Evolutionary conservation across 2,888 invertebrate species (phyloP).

Genomic region (Lottia gigantea): DNA sequence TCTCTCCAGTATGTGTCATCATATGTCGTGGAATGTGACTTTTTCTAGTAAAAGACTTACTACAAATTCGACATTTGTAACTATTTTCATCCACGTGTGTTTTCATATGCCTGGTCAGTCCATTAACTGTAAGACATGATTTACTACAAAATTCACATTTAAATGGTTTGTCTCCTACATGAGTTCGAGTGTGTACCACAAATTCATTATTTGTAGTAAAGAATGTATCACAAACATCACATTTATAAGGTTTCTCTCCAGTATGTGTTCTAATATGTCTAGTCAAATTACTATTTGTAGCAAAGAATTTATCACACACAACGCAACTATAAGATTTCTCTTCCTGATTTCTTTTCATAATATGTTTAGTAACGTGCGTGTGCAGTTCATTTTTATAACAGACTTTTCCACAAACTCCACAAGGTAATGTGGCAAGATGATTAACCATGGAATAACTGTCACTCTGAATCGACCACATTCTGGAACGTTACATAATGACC

Average conservation of each 20-base stretch:
- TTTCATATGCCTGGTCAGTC: conserved; percentile 7
- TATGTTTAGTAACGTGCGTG: too few relatives aligned
- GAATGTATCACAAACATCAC: background rate
- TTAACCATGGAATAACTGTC: too few relatives aligned
- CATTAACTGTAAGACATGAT: conserved; percentile 2
- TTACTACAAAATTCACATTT: conserved; percentile 22
- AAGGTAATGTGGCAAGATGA: too few relatives aligned
- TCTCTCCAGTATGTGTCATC: background rate
- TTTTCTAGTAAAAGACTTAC: background rate
- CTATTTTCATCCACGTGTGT: background rate
- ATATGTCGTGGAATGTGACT: background rate
- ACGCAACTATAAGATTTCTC: background rate
- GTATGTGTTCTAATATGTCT: background rate
- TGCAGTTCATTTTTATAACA: too few relatives aligned
- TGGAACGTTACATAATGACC: too few relatives aligned
- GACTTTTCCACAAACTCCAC: too few relatives aligned
- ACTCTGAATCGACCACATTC: too few relatives aligned
- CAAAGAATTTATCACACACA: background rate
- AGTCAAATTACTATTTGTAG: background rate
- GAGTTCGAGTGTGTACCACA: background rate
- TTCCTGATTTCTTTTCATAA: background rate
- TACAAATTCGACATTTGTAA: background rate
- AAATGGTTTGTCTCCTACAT: conserved; percentile 2
- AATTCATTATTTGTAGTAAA: background rate
- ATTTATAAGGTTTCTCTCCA: conserved; percentile 8